Conservation (phyloP, 2,113 vertebrate species). For the Petaurus breviceps region DNA sequence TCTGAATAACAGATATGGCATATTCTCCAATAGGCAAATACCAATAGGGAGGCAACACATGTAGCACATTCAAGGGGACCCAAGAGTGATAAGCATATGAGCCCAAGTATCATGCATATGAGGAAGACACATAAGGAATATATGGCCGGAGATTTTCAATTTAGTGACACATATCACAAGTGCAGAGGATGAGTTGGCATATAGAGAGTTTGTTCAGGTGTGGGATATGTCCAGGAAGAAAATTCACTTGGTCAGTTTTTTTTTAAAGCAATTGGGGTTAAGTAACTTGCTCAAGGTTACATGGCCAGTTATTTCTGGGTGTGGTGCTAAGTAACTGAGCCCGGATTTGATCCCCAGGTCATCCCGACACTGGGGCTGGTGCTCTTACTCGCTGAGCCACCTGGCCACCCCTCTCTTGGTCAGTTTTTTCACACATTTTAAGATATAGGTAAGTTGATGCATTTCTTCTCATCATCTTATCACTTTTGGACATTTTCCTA, state of each 20-base stretch:
- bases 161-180: background rate
- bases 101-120: background rate
- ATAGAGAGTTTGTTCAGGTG: background rate
- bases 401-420: too few species aligned
- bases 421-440: background rate
- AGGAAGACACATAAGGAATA: background rate
- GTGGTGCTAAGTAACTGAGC: too few species aligned
- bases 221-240: background rate
- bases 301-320: too few species aligned
- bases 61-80: background rate
- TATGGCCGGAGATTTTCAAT: background rate
- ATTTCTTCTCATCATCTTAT: background rate
- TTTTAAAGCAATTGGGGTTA: too few species aligned
- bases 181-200: background rate
- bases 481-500: too few species aligned
- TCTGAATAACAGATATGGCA: background rate
- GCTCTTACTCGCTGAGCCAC: too few species aligned
- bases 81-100: background rate
- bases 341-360: too few species aligned
- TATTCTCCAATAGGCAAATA: background rate
- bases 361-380: too few species aligned
- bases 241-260: background rate
- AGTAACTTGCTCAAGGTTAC: too few species aligned
- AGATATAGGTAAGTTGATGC: background rate
- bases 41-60: background rate